Percentiles rank a stretch among this genome's conserved stretches.
These are phyloP conservation scores for Junonia oenone DNA, from an alignment of 2,888 invertebrate genomes.

Conservation along the genomic window DNA sequence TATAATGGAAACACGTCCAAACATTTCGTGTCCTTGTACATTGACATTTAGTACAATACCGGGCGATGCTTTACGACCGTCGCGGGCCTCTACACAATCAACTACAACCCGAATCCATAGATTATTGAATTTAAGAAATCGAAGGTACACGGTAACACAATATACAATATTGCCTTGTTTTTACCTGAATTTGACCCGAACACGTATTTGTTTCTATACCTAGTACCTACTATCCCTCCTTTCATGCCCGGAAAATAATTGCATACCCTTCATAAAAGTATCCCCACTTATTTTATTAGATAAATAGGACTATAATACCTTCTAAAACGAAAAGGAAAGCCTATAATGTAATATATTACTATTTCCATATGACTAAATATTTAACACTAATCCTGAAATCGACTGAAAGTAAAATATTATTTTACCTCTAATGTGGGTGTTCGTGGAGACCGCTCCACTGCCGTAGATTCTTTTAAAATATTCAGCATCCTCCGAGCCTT, in stretches of 20 bases:
- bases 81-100: conserved; percentile 30
- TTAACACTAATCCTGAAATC: conserved; percentile 19
- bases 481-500: conserved; percentile 34
- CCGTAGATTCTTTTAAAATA: conserved; percentile 37
- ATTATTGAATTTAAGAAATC: conserved; percentile 38
- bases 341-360: neutral
- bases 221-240: conserved; percentile 14
- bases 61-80: conserved; percentile 54
- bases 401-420: conserved; percentile 20
- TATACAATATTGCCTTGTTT: conserved; percentile 22
- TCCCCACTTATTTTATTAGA: neutral
- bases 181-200: conserved; percentile 16
- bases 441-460: conserved; percentile 29
- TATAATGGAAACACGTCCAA: conserved; percentile 22
- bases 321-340: neutral
- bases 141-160: conserved; percentile 24
- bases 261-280: conserved; percentile 11
- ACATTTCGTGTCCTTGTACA: conserved; percentile 45
- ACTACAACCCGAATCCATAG: conserved; percentile 33
- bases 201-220: conserved; percentile 17
- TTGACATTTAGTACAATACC: conserved; percentile 60
- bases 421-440: conserved; percentile 23
- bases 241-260: conserved; percentile 8
- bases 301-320: neutral
- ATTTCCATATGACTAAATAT: conserved; percentile 1